Conservation (phyloP, 2,888 invertebrate genomes). For the Chirona hameri region DNA sequence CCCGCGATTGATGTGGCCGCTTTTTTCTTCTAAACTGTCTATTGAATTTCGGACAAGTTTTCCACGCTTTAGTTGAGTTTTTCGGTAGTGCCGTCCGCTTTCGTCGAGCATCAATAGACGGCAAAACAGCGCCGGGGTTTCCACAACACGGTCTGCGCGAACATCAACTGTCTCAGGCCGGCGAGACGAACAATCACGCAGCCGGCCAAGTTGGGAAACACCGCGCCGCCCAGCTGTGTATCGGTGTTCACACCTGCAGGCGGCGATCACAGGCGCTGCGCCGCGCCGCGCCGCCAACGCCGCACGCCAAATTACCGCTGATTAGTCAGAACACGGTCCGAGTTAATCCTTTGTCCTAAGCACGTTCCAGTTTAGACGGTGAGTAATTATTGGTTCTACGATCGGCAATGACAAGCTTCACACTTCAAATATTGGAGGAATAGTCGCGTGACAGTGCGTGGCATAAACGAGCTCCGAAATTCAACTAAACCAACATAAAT, state of each 20-base stretch:
- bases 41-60: too few species aligned
- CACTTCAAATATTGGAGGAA: not conserved
- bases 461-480: not conserved
- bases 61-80: too few species aligned
- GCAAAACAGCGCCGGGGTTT: too few species aligned
- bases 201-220: not conserved
- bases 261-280: too few species aligned
- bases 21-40: too few species aligned
- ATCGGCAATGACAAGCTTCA: not conserved
- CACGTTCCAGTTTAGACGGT: not conserved
- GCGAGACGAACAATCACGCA: not conserved
- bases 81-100: too few species aligned
- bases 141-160: too few species aligned
- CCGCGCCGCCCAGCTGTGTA: not conserved
- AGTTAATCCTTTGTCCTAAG: conserved; percentile 13
- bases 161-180: not conserved
- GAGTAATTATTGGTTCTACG: not conserved
- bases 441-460: not conserved
- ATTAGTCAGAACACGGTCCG: not conserved
- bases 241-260: not conserved
- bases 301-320: not conserved
- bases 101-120: too few species aligned
- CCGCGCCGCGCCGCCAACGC: too few species aligned
- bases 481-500: conserved; percentile 14
- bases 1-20: too few species aligned